phyloP scores from a whole-genome alignment of 2,113 vertebrate genomes.

The Pangasianodon hypophthalmus region DNA sequence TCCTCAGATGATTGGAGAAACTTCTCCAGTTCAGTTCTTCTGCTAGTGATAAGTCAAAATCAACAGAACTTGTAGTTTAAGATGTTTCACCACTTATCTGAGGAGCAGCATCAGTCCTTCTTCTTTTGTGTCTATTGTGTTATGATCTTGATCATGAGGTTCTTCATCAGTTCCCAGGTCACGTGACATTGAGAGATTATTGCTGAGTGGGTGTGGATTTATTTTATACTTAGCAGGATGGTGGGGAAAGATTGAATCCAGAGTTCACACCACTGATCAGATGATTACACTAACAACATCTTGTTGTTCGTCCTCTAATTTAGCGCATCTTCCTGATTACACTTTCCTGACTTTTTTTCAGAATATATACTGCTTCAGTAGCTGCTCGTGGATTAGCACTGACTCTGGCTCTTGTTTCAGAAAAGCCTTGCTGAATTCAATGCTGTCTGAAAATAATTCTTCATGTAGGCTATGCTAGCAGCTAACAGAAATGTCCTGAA shows the following conservation, averaged over 20 bases:
- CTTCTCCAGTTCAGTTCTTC: not conserved
- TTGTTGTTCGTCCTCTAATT: not conserved
- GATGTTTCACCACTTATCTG: not conserved
- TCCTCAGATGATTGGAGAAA: not conserved
- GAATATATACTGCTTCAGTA: not conserved
- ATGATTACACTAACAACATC: not conserved
- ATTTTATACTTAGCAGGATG: not conserved
- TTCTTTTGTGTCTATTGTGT: not conserved
- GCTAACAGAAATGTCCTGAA: not conserved
- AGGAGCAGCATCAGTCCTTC: not conserved
- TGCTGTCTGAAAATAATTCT: not conserved
- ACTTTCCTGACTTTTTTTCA: not conserved
- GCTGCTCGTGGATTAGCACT: not conserved
- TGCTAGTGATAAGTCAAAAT: not conserved
- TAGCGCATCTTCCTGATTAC: not conserved
- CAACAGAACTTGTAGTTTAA: not conserved
- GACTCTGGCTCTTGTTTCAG: not conserved
- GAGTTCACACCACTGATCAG: not conserved
- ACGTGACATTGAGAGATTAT: not conserved
- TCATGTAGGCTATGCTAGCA: not conserved
- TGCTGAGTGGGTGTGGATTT: not conserved
- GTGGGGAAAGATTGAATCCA: not conserved
- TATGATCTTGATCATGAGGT: not conserved
- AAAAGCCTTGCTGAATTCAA: not conserved
- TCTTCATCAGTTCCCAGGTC: not conserved